Percentiles rank a stretch among this genome's conserved stretches.
Evolutionary conservation across 30 jellyfish, hydroid and myxozoan species (phyloP).

Genomic region (Turritopsis rubra): DNA sequence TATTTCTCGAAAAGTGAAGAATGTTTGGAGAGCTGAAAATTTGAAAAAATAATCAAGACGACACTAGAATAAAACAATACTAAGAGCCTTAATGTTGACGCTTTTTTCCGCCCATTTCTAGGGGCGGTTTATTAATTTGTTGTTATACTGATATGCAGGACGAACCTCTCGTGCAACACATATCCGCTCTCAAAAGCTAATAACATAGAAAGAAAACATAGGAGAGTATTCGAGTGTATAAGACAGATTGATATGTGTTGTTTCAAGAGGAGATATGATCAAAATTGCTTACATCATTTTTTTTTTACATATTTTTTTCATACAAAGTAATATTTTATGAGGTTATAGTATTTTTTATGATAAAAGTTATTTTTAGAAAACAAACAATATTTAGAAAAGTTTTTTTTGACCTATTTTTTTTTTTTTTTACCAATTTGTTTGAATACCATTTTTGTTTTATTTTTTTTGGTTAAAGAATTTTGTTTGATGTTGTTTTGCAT

Average conservation of each 20-base stretch:
- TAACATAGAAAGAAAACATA: neutral
- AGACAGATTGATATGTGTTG: neutral
- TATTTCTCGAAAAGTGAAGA: no score
- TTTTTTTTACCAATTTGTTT: no score
- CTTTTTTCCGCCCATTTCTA: no score
- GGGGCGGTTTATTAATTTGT: no score
- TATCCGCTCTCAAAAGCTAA: neutral
- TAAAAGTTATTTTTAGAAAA: neutral
- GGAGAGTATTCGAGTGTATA: neutral
- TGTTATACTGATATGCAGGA: neutral
- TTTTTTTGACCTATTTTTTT: no score
- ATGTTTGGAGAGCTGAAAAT: no score
- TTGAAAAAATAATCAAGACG: no score
- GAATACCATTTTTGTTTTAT: neutral
- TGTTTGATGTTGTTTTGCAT: neutral
- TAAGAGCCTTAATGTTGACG: no score
- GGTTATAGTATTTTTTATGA: neutral
- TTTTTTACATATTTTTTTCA: neutral
- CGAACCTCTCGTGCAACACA: neutral
- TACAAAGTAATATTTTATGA: neutral
- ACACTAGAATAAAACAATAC: no score
- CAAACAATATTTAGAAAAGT: neutral
- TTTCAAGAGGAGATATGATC: neutral
- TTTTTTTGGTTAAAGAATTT: neutral
- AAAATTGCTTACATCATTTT: neutral